Conservation (phyloP, 1,140 invertebrate genomes). For the Orchesella cincta region DNA sequence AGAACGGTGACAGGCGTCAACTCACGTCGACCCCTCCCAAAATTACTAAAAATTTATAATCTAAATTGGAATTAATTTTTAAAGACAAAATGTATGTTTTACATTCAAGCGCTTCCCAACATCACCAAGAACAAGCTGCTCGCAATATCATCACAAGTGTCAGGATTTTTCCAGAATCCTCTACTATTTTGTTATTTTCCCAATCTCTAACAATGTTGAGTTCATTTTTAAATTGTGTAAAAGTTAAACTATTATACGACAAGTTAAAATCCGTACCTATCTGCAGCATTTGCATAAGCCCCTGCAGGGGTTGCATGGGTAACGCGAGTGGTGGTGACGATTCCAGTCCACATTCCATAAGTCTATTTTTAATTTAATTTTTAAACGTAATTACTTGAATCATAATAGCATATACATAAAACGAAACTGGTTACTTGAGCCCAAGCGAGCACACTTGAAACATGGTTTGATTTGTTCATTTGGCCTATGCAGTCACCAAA, state of each 20-base stretch:
- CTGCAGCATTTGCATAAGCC: conserved; percentile 53
- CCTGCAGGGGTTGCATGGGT: conserved; percentile 55
- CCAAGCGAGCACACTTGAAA: conserved; percentile 45
- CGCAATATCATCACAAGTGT: conserved; percentile 54
- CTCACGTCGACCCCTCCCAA: conserved; percentile 73
- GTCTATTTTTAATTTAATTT: conserved; percentile 32
- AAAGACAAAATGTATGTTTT: background rate
- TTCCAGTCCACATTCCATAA: conserved; percentile 57
- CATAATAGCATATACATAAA: background rate
- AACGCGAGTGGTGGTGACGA: conserved; percentile 59
- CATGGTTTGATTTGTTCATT: conserved; percentile 41
- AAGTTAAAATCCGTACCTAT: too few species aligned
- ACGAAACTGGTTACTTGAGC: conserved; percentile 49
- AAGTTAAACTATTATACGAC: too few species aligned
- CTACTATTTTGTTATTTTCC: conserved; percentile 52
- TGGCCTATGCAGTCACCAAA: conserved; percentile 40
- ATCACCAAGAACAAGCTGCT: conserved; percentile 51
- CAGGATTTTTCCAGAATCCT: conserved; percentile 38
- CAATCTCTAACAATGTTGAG: conserved; percentile 54
- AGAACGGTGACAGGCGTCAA: conserved; percentile 66
- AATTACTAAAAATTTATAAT: conserved; percentile 53
- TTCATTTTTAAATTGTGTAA: too few species aligned
- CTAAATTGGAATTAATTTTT: background rate
- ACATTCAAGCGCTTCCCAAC: conserved; percentile 54
- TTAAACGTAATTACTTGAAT: background rate